Evolutionary conservation across 1,140 invertebrate genomes (phyloP), one percentile per base, ranked within the genome.

Genomic region (Dicyema japonicum): DNA sequence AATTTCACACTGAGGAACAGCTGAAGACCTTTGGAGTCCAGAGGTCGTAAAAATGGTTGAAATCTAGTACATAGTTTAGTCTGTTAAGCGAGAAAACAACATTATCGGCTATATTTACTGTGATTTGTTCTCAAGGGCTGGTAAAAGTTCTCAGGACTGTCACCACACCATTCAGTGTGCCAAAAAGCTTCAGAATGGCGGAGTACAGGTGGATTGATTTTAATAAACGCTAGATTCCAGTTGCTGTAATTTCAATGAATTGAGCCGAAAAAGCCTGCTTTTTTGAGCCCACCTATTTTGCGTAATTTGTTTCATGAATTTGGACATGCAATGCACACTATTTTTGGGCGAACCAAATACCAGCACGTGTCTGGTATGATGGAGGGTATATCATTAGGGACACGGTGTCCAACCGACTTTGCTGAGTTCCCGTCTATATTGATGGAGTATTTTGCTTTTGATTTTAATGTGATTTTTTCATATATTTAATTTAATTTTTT

Each of bases 251-350:
- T n/a, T n/a, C n/a, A n/a, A n/a, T n/a, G n/a, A n/a, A n/a, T n/a
- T n/a, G 31, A 32, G 56, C 26, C n/a, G n/a, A 32, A 29, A 8
- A 17, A 33, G 8, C 76, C 75, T 2, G 66, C 69, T 17, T 51
- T 88, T 19, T 54, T 94, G 13, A 64, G 61, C 18, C 69, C 71
- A 1, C 59, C 62, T 12, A 41, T 44, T 36, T 65, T 90, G 8
- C 78, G 92, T 44, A 92, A 90, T 55, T 52, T 94, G 16, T 94
- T 94, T 50, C 85, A 97, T 44, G 85, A 94, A 58, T 72, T 90
- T 67, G 85, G 85, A 0, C 85, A 97, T 56, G 85, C 85, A 4
- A 68, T 97, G 59, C 85, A 94, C 50, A 90, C 82, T 4, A 92
- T 94, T 76, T 47, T 97, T 27, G 85, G 69, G n/a, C n/a, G n/a